Evolutionary conservation across 2,113 vertebrate genomes (phyloP), one percentile per base, ranked within the genome.

Genomic region (Polyodon spathula): DNA sequence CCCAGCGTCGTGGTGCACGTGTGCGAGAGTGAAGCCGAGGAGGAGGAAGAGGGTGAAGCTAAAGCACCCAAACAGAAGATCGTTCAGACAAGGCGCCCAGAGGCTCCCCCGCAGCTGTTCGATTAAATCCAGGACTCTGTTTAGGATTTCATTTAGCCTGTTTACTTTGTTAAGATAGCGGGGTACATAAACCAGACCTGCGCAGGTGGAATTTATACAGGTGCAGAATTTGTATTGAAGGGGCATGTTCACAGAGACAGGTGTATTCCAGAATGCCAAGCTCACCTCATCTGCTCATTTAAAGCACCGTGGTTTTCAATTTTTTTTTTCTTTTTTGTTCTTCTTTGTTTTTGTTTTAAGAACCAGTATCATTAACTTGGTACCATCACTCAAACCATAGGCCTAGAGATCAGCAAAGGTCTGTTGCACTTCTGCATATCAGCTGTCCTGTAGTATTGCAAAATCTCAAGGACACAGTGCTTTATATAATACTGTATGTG

Each of bases 1-100:
- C 96, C 96, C 2, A 99, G 96, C 1, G 96, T 98, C 42, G 94
- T 98, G 0, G 95, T 98, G 52, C 96, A 98, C 1, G 94, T 99
- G 70, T 98, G 96, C 1, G 96, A 99, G 73, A 97, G 93, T 2
- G 88, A 89, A 71, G 74, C 76, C 0, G 96, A 97, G 73, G 91
- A 91, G 0, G 94, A 97, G 17, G 84, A 84, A 27, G 94, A 92
- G 60, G 92, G 86, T 1, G 90, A 90, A 0, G 87, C 77, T 0
- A 85, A 71, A 62, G 80, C 54, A 51, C 89, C 93, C 66, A 93
- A 86, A 66, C 92, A 90, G 83, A 94, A 94, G 83, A 95, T 98
- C 27, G 79, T 93, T 60, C 96, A 93, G 85, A 99, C 96, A 0
- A 79, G 89, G 76, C 92, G 95, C 56, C 96, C 96, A 0, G 92